A percentile compares a stretch with the other conserved stretches of the same genome.
phyloP scores from a whole-genome alignment of 2,888 invertebrate genomes.

The Thereva nobilitata region DNA sequence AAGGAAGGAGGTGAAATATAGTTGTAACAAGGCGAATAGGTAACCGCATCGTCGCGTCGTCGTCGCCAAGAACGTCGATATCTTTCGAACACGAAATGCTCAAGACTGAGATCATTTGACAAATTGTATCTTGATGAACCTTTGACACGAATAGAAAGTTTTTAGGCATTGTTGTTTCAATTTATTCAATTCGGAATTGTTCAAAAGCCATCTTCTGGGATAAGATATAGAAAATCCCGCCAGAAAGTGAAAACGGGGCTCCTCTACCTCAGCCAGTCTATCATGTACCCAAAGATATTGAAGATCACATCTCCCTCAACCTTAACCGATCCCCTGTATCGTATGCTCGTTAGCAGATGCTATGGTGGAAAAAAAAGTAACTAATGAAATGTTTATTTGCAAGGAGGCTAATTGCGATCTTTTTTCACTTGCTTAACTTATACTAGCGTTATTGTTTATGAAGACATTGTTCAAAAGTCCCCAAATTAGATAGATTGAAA shows the following conservation, averaged over 20 bases:
- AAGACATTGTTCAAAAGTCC: slow-evolving; percentile 17
- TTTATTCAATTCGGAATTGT: slow-evolving; percentile 26
- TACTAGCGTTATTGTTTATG: slow-evolving; percentile 15
- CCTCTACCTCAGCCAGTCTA: not conserved
- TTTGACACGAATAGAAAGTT: slow-evolving; percentile 38
- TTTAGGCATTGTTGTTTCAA: slow-evolving; percentile 28
- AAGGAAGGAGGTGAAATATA: too few species aligned
- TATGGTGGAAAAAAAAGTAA: not conserved
- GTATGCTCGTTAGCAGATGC: not conserved
- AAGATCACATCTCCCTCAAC: too few species aligned
- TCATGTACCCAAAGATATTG: too few species aligned
- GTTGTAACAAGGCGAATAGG: too few species aligned
- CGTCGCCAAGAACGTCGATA: too few species aligned
- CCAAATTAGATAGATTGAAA: slow-evolving; percentile 25
- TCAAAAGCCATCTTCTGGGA: not conserved
- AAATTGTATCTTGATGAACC: slow-evolving; percentile 40
- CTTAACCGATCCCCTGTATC: too few species aligned
- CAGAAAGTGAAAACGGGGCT: slow-evolving; percentile 20
- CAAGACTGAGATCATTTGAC: slow-evolving; percentile 29
- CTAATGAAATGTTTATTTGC: not conserved
- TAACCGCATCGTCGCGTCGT: too few species aligned
- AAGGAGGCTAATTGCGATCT: slow-evolving; percentile 25
- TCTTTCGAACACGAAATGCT: not conserved
- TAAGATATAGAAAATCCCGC: slow-evolving; percentile 1
- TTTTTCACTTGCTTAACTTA: slow-evolving; percentile 14